Conservation (phyloP, 1,140 invertebrate species). For the fruit fly (Drosophila melanogaster) region DNA sequence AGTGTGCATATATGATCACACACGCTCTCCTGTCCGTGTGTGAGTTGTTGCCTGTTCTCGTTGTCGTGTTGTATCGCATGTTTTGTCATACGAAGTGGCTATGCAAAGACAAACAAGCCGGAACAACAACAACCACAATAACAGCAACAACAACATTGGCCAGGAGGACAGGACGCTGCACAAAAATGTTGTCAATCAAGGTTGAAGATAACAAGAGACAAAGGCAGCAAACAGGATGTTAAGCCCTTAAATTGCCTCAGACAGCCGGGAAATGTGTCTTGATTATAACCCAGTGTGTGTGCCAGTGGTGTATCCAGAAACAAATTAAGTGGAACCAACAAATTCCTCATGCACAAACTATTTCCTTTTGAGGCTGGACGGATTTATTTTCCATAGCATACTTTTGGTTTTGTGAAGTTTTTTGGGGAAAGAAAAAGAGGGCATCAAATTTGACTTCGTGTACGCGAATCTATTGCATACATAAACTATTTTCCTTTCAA, state of each 20-base stretch:
- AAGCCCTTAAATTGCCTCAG: conserved; percentile 48
- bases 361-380: conserved; percentile 15
- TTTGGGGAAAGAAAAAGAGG: neutral
- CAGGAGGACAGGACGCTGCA: conserved; percentile 41
- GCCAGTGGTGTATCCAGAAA: conserved; percentile 4
- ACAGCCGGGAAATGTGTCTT: conserved; percentile 32
- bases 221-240: conserved; percentile 41
- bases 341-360: conserved; percentile 27
- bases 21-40: neutral
- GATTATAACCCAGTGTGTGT: conserved; percentile 15
- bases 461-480: too few relatives aligned
- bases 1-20: conserved; percentile 4
- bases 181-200: conserved; percentile 81
- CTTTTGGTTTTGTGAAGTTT: conserved; percentile 2
- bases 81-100: conserved; percentile 78
- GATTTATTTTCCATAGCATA: conserved; percentile 38
- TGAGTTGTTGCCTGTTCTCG: conserved; percentile 36
- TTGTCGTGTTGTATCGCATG: conserved; percentile 75
- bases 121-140: conserved; percentile 24
- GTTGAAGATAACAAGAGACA: conserved; percentile 70
- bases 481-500: too few relatives aligned
- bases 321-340: conserved; percentile 23
- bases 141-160: conserved; percentile 7
- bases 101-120: conserved; percentile 64
- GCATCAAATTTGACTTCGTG: too few relatives aligned